Conservation (phyloP, 2,797 vertebrate species). For the Gallirallus australis region DNA sequence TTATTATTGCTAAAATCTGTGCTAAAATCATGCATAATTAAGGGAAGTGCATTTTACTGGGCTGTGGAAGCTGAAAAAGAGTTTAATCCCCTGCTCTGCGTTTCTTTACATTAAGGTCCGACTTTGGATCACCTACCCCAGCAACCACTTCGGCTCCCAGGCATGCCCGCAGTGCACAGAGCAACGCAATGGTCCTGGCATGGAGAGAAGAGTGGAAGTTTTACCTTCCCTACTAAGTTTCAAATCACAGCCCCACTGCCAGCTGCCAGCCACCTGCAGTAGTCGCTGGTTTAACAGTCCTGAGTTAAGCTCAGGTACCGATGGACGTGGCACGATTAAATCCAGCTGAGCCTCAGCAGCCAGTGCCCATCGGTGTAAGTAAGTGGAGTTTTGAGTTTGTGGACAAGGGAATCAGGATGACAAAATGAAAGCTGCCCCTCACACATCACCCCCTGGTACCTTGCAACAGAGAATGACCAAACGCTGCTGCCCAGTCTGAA, state of each 20-base stretch:
- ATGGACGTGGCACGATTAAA: not conserved
- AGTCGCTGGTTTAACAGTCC: not conserved
- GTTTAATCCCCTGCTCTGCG: rapidly evolving
- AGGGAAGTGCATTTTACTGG: not conserved
- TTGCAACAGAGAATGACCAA: not conserved
- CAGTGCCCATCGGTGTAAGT: not conserved
- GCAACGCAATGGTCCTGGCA: not conserved
- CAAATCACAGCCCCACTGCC: not conserved
- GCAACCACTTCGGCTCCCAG: not conserved
- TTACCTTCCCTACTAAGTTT: not conserved
- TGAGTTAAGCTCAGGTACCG: not conserved
- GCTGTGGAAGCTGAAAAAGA: not conserved
- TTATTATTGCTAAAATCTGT: not conserved
- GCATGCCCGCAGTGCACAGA: not conserved
- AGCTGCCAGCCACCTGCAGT: not conserved
- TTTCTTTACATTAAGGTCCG: not conserved
- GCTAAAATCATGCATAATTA: not conserved
- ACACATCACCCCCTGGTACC: not conserved
- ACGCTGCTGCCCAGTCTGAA: not conserved
- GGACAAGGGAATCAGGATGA: not conserved
- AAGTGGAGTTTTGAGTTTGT: not conserved
- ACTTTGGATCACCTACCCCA: not conserved
- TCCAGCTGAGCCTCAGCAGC: not conserved
- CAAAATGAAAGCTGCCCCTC: not conserved
- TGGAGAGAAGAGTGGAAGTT: not conserved